Evolutionary conservation across 2,797 vertebrate species (phyloP), one percentile per base, ranked within the genome.

Genomic region (Merluccius polli): DNA sequence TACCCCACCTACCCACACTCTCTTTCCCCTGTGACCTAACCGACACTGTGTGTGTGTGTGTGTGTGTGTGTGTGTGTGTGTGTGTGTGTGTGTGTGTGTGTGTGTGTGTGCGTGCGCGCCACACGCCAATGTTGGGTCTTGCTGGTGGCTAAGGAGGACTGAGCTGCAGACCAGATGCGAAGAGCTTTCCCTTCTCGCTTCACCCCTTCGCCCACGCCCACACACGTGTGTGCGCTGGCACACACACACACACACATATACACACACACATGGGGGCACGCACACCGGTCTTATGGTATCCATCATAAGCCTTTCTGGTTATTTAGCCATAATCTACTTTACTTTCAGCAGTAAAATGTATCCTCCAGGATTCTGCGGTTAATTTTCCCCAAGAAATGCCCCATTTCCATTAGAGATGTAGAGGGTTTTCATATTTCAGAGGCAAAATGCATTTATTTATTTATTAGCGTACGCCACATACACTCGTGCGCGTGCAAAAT

Each of bases 1-100:
- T 80, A 76, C 80, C 71, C 69, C 72, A 77, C 75, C 74, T 80
- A 68, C 52, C 74, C n/a, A 48, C 52, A 24, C 52, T n/a, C 52
- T 11, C 36, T 38, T 9, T 81, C 77, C 83, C 82, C 71, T 29
- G 76, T 83, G 87, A 73, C 70, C 59, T 24, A n/a, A 69, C 38
- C 36, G 29, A 36, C 29, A 67, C 52, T 74, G 33, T 18, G 71
- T n/a, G 16, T 70, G 36, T 52, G 21, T 59, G 38, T 68, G 33
- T 72, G 75, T 33, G 70, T 44, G 41, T 44, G 41, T 48, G 44
- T 48, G 44, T 44, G 41, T 15, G 41, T 44, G 41, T 13, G 38
- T 41, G 38, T 41, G 38, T 12, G 38, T 13, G 38, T 41, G 13
- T 41, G 38, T 15, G 3, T 41, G 1, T 41, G 38, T 41, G 4